These are phyloP conservation scores for Formica aserva DNA, from an alignment of 2,888 invertebrate species.

Conservation along the genomic window DNA sequence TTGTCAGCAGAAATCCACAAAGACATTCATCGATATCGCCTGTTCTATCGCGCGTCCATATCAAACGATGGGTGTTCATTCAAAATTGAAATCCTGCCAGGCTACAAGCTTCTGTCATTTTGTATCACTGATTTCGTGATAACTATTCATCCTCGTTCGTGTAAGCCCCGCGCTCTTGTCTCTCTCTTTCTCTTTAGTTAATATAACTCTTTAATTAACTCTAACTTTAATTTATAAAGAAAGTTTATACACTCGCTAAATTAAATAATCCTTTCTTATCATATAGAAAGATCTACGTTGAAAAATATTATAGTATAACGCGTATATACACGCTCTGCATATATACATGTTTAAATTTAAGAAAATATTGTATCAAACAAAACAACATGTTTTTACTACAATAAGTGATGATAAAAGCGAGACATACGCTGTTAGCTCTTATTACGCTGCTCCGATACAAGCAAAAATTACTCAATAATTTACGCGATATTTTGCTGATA, in stretches of 20 bases:
- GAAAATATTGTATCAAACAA: neutral
- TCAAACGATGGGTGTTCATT: constrained; percentile 63
- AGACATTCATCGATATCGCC: constrained; percentile 45
- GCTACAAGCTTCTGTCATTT: constrained; percentile 36
- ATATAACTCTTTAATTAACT: neutral
- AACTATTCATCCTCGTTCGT: constrained; percentile 20
- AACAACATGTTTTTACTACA: neutral
- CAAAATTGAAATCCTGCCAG: constrained; percentile 63
- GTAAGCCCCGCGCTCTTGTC: constrained; percentile 6
- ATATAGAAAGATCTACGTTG: neutral
- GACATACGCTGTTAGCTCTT: neutral
- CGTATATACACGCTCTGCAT: neutral
- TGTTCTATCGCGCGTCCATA: constrained; percentile 37
- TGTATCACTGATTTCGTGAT: constrained; percentile 40
- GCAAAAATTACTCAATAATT: constrained; percentile 13
- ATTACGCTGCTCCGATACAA: neutral
- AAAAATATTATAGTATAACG: neutral
- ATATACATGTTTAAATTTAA: neutral
- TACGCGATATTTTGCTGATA: neutral
- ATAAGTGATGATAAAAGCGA: neutral
- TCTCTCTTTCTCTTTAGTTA: neutral
- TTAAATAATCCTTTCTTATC: constrained; percentile 12
- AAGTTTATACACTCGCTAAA: constrained; percentile 33
- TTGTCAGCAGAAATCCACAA: constrained; percentile 24
- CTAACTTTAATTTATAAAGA: neutral